These are phyloP conservation scores for Hylia prasina DNA, from an alignment of 2,113 vertebrate genomes.

Conservation along the genomic window DNA sequence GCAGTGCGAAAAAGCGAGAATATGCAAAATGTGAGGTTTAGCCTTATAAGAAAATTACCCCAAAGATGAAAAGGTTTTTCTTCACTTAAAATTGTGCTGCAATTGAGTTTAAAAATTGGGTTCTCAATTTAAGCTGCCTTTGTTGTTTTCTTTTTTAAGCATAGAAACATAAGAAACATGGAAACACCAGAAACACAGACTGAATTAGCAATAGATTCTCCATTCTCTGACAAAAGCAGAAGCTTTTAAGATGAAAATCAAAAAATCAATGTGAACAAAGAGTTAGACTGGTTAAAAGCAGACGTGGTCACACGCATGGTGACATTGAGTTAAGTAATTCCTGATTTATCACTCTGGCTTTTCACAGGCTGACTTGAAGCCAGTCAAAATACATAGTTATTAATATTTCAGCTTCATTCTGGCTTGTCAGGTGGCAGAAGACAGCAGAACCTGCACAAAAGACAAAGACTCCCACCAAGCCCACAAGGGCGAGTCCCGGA, in stretches of 20 bases:
- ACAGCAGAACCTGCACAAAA: background rate
- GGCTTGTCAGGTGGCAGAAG: background rate
- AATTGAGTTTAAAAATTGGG: background rate
- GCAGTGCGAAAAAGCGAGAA: background rate
- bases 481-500: background rate
- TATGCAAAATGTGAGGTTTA: background rate
- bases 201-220: background rate
- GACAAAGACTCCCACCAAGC: background rate
- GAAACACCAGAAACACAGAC: background rate
- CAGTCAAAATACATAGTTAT: background rate
- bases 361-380: background rate
- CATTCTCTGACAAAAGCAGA: background rate
- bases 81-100: background rate
- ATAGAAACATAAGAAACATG: background rate
- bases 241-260: background rate
- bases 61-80: background rate
- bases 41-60: background rate
- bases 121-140: background rate
- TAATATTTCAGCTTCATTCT: background rate
- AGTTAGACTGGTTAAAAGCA: background rate
- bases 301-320: fast-evolving
- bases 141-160: background rate
- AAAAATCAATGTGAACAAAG: background rate
- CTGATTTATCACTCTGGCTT: background rate
- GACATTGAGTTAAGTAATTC: background rate